These are phyloP conservation scores for Cheilosia urbana DNA, from an alignment of 2,888 invertebrate species.

Conservation along the genomic window DNA sequence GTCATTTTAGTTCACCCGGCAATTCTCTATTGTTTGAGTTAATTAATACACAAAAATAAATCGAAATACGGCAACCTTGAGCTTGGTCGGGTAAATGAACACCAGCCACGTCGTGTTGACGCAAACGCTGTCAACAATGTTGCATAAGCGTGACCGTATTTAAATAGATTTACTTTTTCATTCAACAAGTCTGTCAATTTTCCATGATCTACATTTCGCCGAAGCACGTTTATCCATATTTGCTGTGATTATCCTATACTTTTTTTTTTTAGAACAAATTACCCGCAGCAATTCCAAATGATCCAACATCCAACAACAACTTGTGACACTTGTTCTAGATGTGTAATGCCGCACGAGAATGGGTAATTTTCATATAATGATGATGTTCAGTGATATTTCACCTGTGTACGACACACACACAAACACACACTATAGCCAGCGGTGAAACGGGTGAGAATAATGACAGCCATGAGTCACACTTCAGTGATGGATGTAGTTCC, in stretches of 20 bases:
- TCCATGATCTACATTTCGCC: slow-evolving; percentile 29
- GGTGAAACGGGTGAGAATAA: slow-evolving; percentile 43
- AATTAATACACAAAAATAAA: not conserved
- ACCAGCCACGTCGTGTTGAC: slow-evolving; percentile 15
- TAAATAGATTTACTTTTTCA: slow-evolving; percentile 10
- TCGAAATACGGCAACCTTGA: slow-evolving; percentile 24
- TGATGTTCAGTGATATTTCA: slow-evolving; percentile 63
- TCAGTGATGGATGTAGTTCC: slow-evolving; percentile 28
- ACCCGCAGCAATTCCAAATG: slow-evolving; percentile 2
- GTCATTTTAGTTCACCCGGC: not conserved
- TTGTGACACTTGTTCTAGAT: slow-evolving; percentile 58
- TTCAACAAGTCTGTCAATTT: not conserved
- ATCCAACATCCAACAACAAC: not conserved
- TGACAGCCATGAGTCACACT: slow-evolving; percentile 39
- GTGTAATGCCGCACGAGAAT: slow-evolving; percentile 3
- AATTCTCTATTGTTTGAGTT: too few species aligned
- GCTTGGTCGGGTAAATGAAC: slow-evolving; percentile 9
- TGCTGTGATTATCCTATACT: not conserved
- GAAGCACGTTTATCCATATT: slow-evolving; percentile 17
- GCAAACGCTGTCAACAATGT: not conserved
- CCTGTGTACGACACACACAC: slow-evolving; percentile 41
- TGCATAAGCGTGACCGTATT: slow-evolving; percentile 44
- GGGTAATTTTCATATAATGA: slow-evolving; percentile 67
- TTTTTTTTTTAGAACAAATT: slow-evolving; percentile 3
- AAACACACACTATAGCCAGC: too few species aligned